phyloP scores from a whole-genome alignment of 1,140 invertebrate genomes.

The Anagrus nilaparvatae region DNA sequence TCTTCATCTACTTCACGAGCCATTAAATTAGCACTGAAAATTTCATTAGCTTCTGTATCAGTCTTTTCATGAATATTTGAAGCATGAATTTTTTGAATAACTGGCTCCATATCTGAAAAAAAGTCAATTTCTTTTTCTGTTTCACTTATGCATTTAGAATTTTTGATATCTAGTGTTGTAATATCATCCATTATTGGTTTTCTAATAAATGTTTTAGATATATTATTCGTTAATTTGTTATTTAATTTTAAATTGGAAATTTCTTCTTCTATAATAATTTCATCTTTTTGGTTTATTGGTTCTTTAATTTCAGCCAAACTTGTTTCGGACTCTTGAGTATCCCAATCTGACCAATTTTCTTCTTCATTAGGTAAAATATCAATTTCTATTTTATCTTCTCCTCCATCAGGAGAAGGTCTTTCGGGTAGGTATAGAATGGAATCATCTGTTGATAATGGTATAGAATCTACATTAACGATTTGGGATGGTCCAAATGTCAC shows the following conservation, averaged over 20 bases:
- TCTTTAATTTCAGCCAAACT: conserved; percentile 1
- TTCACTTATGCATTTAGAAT: conserved; percentile 43
- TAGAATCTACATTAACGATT: background rate
- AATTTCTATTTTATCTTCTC: conserved; percentile 56
- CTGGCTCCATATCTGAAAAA: conserved; percentile 75
- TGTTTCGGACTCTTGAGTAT: conserved; percentile 41
- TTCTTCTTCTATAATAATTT: conserved; percentile 3
- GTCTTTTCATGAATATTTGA: conserved; percentile 27
- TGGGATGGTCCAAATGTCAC: conserved; percentile 4
- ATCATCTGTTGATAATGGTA: background rate
- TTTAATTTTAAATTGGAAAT: background rate
- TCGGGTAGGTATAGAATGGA: conserved; percentile 44
- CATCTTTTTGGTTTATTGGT: background rate
- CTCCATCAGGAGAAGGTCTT: conserved; percentile 68
- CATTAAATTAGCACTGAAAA: background rate
- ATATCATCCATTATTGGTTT: conserved; percentile 52
- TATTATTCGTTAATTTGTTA: no score
- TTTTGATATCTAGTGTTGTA: conserved; percentile 63
- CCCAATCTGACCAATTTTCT: conserved; percentile 69
- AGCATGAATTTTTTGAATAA: conserved; percentile 55
- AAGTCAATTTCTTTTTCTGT: conserved; percentile 51
- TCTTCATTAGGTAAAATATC: conserved; percentile 37
- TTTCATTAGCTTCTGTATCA: background rate
- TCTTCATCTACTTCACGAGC: background rate
- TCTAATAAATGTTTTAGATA: conserved; percentile 18